phyloP scores from a whole-genome alignment of 1,140 invertebrate species.

The Lucilia cuprina region DNA sequence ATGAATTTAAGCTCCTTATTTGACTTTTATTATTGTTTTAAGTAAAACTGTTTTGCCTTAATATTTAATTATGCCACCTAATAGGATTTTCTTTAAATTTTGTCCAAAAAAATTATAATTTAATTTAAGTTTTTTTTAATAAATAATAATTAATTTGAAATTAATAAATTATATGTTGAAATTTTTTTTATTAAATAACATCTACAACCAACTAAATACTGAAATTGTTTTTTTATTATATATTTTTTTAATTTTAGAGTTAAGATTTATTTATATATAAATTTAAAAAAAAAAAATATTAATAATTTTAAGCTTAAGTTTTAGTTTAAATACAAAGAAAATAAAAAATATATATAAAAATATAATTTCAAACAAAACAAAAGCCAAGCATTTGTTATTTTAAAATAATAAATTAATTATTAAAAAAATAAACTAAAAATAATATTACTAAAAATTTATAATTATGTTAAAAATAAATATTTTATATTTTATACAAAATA shows the following conservation, averaged over 20 bases:
- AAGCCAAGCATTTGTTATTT: slow-evolving; percentile 32
- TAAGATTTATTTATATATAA: slow-evolving; percentile 22
- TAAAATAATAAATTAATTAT: not conserved
- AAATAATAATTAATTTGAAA: too few relatives aligned
- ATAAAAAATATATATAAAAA: slow-evolving; percentile 4
- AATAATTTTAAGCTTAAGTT: not conserved
- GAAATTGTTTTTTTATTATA: slow-evolving; percentile 11
- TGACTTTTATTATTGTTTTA: too few relatives aligned
- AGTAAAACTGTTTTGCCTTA: too few relatives aligned
- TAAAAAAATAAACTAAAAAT: not conserved
- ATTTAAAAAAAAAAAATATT: not conserved
- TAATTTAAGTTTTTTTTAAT: too few relatives aligned
- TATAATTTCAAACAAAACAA: slow-evolving; percentile 23
- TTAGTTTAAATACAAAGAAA: not conserved
- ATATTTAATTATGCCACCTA: too few relatives aligned
- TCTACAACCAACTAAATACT: not conserved
- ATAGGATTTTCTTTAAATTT: too few relatives aligned
- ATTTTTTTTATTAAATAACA: not conserved
- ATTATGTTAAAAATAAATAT: not conserved
- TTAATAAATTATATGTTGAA: not conserved
- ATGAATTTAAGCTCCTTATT: too few relatives aligned
- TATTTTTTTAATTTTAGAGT: slow-evolving; percentile 1
- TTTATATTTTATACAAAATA: slow-evolving; percentile 7
- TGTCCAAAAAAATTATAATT: too few relatives aligned
- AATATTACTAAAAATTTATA: not conserved